A percentile compares a stretch with the other conserved stretches of the same genome.
These are phyloP conservation scores for Melanophora roralis DNA, from an alignment of 2,888 invertebrate species.

Conservation along the genomic window DNA sequence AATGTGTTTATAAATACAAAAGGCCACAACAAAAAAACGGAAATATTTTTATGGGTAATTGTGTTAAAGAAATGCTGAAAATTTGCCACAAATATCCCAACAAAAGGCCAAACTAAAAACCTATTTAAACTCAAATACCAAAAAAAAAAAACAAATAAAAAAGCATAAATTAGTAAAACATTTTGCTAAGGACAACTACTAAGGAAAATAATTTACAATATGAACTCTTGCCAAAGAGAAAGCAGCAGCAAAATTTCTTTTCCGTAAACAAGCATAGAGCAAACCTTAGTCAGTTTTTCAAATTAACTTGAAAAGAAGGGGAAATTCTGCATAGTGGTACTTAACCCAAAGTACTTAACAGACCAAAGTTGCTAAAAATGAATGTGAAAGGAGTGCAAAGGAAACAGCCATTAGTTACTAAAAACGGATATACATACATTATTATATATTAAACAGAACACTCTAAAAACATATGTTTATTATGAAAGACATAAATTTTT, in stretches of 20 bases:
- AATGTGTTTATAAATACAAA: slow-evolving; percentile 5
- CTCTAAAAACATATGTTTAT: neutral
- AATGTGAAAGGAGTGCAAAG: slow-evolving; percentile 7
- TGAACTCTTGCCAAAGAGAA: slow-evolving; percentile 26
- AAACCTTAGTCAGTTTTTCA: neutral
- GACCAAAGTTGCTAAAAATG: neutral
- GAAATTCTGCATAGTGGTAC: neutral
- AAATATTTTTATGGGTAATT: slow-evolving; percentile 48
- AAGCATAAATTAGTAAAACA: slow-evolving; percentile 38
- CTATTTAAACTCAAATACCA: slow-evolving; percentile 6
- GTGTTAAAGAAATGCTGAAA: slow-evolving; percentile 41
- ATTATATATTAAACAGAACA: neutral
- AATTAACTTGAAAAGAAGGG: neutral
- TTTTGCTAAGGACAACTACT: slow-evolving; percentile 27
- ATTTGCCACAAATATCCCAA: slow-evolving; percentile 14
- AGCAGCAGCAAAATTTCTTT: neutral
- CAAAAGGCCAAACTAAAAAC: neutral
- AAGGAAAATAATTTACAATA: slow-evolving; percentile 31
- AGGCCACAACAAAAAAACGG: neutral
- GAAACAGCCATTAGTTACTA: slow-evolving; percentile 40
- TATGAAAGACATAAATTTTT: neutral
- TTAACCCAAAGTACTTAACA: neutral
- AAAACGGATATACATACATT: neutral
- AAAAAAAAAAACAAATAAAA: neutral
- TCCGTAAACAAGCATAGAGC: neutral